A percentile compares a stretch with the other conserved stretches of the same genome.
Evolutionary conservation across 1,140 invertebrate genomes (phyloP).

Genomic region (Oscheius sp.): DNA sequence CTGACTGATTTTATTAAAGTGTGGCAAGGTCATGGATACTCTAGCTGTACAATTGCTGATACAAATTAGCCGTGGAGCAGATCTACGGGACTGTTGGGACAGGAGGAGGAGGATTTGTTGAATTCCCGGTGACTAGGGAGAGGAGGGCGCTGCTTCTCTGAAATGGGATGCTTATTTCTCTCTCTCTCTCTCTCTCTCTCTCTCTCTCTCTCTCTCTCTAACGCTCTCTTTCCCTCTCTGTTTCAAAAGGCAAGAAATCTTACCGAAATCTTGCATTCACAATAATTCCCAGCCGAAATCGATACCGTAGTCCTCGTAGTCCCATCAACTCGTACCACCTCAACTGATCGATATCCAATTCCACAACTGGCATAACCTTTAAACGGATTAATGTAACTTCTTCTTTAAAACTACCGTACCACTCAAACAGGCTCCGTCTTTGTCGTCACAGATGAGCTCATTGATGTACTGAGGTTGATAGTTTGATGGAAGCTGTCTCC

Average conservation of each 20-base stretch:
- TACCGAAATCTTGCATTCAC: conserved; percentile 14
- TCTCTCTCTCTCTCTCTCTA: neutral
- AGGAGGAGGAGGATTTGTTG: neutral
- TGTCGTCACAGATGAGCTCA: conserved; percentile 18
- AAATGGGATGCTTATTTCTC: neutral
- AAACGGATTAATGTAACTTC: neutral
- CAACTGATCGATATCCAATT: conserved; percentile 8
- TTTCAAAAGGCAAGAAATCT: no score
- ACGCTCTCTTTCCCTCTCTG: no score
- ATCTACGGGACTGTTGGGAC: no score
- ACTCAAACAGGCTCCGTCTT: conserved; percentile 2
- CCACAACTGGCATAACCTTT: conserved; percentile 21
- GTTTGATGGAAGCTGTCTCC: conserved; percentile 17
- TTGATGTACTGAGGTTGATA: conserved; percentile 23
- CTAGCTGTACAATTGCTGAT: no score
- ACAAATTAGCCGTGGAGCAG: no score
- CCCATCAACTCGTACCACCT: neutral
- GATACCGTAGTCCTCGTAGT: neutral
- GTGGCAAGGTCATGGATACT: no score
- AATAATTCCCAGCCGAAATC: conserved; percentile 12
- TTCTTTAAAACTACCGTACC: neutral
- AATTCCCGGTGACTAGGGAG: neutral
- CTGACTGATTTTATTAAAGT: no score
- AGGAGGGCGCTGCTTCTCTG: neutral
- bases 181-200: neutral